These are phyloP conservation scores for Ochotona princeps DNA, from an alignment of 2,113 vertebrate species.

Conservation along the genomic window DNA sequence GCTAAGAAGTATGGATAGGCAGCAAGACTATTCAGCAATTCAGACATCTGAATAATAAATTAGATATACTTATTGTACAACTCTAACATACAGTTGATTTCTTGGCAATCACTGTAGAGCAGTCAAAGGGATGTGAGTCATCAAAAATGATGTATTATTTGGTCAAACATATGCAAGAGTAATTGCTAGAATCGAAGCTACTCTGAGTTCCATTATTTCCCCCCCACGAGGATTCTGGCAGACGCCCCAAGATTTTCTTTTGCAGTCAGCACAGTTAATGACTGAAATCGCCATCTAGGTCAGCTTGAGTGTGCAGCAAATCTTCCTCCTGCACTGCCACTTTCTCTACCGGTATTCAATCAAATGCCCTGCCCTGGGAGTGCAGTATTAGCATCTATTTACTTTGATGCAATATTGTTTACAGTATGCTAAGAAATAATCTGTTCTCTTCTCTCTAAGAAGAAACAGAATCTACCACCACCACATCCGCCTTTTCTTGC, in stretches of 20 bases:
- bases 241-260: conserved; percentile 5
- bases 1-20: background rate
- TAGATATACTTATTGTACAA: conserved; percentile 36
- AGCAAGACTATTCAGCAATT: background rate
- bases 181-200: conserved; percentile 24
- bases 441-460: background rate
- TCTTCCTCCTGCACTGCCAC: fast-evolving
- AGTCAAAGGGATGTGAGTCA: conserved; percentile 30
- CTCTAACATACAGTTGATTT: conserved; percentile 45
- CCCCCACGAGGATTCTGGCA: background rate
- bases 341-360: background rate
- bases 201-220: conserved; percentile 44
- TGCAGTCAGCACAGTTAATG: background rate
- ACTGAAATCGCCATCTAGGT: background rate
- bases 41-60: background rate
- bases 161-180: conserved; percentile 3
- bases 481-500: background rate
- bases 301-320: background rate
- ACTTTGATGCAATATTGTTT: background rate
- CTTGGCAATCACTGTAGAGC: conserved; percentile 19
- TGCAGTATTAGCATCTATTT: background rate
- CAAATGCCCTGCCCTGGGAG: background rate
- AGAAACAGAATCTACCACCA: background rate
- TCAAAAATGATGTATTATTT: conserved; percentile 49
- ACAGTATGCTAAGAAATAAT: fast-evolving